Conservation (phyloP, 2,113 vertebrate genomes). For the Hydropotes inermis region DNA sequence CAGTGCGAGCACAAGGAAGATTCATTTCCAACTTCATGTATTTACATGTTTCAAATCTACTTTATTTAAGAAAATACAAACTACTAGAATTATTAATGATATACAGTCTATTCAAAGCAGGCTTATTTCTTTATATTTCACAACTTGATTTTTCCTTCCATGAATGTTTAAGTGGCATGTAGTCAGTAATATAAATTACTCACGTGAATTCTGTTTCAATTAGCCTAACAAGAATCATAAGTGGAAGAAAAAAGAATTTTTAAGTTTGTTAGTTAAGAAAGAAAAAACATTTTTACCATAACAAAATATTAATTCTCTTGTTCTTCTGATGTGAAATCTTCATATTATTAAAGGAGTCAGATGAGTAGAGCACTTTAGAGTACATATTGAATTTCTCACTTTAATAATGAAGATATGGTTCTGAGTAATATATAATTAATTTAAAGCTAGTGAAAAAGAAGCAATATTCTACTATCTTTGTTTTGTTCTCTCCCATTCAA, state of each 20-base stretch:
- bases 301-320: not conserved
- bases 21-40: not conserved
- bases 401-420: slow-evolving; percentile 56
- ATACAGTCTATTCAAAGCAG: not conserved
- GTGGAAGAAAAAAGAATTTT: not conserved
- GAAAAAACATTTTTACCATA: slow-evolving; percentile 27
- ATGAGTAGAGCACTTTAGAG: not conserved
- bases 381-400: slow-evolving; percentile 34
- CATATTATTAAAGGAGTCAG: slow-evolving; percentile 39
- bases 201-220: slow-evolving; percentile 31
- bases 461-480: slow-evolving; percentile 35
- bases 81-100: not conserved
- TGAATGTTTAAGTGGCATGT: not conserved
- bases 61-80: slow-evolving; percentile 44
- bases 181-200: slow-evolving; percentile 29
- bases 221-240: slow-evolving; percentile 9
- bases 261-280: slow-evolving; percentile 2
- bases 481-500: slow-evolving; percentile 43
- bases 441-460: slow-evolving; percentile 36
- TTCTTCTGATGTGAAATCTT: slow-evolving; percentile 9
- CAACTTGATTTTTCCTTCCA: slow-evolving; percentile 25
- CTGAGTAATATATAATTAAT: slow-evolving; percentile 46
- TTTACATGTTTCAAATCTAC: slow-evolving; percentile 5
- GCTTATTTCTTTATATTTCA: slow-evolving; percentile 19
- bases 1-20: not conserved